Conservation (phyloP, 1,140 invertebrate species). For the Temnothorax nylanderi region DNA sequence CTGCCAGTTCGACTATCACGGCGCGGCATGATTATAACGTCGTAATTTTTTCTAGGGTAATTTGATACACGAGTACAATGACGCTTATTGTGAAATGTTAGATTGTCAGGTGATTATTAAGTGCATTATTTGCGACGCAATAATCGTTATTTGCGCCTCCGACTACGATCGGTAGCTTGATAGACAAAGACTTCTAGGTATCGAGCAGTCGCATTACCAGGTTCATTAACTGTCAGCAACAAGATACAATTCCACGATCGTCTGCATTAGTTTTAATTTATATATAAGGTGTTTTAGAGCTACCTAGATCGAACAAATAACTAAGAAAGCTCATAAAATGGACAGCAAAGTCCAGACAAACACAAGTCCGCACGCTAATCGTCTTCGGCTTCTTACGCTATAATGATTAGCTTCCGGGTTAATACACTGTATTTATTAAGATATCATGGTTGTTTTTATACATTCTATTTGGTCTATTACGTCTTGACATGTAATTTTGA, state of each 20-base stretch:
- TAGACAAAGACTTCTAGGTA: neutral
- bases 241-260: neutral
- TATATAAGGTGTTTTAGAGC: neutral
- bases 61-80: neutral
- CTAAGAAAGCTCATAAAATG: neutral
- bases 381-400: neutral
- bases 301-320: neutral
- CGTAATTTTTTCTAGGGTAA: constrained; percentile 10
- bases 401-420: neutral
- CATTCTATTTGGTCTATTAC: neutral
- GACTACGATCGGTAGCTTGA: neutral
- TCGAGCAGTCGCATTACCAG: neutral
- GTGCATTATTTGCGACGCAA: neutral
- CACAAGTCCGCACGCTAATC: neutral
- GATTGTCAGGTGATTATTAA: neutral
- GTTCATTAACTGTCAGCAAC: neutral
- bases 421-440: neutral
- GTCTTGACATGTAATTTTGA: neutral
- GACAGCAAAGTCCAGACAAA: neutral
- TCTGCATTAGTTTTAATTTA: neutral
- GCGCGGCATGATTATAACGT: neutral
- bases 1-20: neutral
- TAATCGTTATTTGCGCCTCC: neutral
- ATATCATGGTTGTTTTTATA: neutral
- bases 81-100: neutral